These are phyloP conservation scores for Zaprionus lachaisei DNA, from an alignment of 1,140 invertebrate species.

Conservation along the genomic window DNA sequence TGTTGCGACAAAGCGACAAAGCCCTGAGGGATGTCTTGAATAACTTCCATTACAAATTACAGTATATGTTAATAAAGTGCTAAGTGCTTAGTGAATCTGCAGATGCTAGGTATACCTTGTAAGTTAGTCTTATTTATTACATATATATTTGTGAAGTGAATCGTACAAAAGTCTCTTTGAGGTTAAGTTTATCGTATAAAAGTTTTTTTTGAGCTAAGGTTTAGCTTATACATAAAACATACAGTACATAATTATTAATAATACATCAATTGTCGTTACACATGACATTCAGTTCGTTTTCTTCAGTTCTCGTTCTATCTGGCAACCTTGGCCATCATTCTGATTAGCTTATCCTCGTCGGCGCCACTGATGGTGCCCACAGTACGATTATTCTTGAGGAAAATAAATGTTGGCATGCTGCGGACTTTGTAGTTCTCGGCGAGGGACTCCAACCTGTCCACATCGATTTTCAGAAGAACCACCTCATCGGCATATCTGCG, in stretches of 20 bases:
- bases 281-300: background rate
- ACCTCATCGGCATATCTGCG: background rate
- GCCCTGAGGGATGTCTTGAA: background rate
- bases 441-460: background rate
- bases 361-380: background rate
- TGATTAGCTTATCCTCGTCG: background rate
- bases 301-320: background rate
- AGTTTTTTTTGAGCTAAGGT: background rate
- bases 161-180: no score
- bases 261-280: background rate
- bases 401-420: background rate
- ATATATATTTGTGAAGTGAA: no score
- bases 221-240: slow-evolving; percentile 1
- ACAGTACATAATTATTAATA: background rate
- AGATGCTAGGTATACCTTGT: background rate
- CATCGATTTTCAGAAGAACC: background rate
- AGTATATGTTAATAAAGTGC: background rate
- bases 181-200: background rate
- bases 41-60: background rate
- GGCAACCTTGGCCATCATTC: background rate
- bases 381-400: slow-evolving; percentile 1
- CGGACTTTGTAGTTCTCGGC: background rate
- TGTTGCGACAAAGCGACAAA: background rate
- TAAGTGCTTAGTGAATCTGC: background rate
- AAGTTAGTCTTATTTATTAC: no score